A percentile compares a stretch with the other conserved stretches of the same genome.
Evolutionary conservation across 2,113 vertebrate species (phyloP).

Genomic region (Recurvirostra avosetta): DNA sequence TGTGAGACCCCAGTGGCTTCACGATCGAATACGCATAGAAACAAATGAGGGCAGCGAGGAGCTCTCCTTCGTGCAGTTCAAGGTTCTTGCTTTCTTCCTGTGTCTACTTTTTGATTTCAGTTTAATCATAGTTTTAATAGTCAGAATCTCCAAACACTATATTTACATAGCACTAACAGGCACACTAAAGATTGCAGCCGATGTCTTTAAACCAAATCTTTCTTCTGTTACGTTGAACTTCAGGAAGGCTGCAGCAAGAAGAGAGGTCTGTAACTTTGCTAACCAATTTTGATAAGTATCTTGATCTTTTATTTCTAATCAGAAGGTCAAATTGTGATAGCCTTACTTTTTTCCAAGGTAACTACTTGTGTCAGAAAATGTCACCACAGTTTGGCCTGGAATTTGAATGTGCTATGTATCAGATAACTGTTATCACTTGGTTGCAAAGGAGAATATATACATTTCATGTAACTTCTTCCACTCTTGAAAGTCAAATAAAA

Average conservation of each 20-base stretch:
- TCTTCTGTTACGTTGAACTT: background rate
- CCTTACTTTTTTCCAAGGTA: constrained; percentile 44
- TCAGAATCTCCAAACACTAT: background rate
- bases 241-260: background rate
- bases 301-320: background rate
- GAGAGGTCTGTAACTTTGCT: constrained; percentile 29
- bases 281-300: constrained; percentile 23
- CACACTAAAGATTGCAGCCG: background rate
- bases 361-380: constrained; percentile 11
- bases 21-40: background rate
- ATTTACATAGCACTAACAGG: constrained; percentile 19
- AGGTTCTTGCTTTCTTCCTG: background rate
- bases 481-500: constrained; percentile 66
- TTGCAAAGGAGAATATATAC: constrained; percentile 66
- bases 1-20: background rate
- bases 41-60: background rate
- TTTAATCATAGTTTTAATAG: background rate
- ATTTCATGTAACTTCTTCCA: constrained; percentile 60
- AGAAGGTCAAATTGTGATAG: constrained; percentile 44
- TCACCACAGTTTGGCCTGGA: constrained; percentile 43
- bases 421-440: constrained; percentile 32
- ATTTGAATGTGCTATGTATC: constrained; percentile 52
- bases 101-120: background rate
- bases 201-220: constrained; percentile 41
- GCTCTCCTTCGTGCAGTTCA: background rate